Evolutionary conservation across 2,797 vertebrate species (phyloP).

Genomic region (Hoplostethus mediterraneus): DNA sequence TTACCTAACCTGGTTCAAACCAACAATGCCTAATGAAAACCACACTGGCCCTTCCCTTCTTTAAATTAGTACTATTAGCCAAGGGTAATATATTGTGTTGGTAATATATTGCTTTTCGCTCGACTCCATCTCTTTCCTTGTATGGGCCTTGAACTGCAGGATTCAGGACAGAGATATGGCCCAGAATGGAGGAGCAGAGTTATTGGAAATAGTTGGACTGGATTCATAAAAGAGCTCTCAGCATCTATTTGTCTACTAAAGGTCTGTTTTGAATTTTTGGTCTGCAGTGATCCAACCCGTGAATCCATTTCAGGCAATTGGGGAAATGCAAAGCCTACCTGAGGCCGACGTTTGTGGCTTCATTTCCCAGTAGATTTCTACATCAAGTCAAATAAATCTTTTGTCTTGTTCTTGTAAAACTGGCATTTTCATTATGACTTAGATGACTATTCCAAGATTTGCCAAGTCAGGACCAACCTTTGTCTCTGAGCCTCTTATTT

Average conservation of each 20-base stretch:
- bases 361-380: slow-evolving; percentile 1
- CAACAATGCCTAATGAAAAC: slow-evolving; percentile 64
- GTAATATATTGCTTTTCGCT: slow-evolving; percentile 62
- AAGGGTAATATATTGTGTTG: slow-evolving; percentile 39
- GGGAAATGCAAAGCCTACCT: slow-evolving; percentile 52
- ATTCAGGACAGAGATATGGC: slow-evolving; percentile 58
- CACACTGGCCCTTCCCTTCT: slow-evolving; percentile 51
- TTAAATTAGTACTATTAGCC: slow-evolving; percentile 41
- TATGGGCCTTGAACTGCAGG: slow-evolving; percentile 68
- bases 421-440: not conserved
- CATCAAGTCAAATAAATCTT: slow-evolving; percentile 6
- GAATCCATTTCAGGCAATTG: slow-evolving; percentile 48
- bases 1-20: slow-evolving; percentile 49
- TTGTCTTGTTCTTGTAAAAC: slow-evolving; percentile 20
- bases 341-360: slow-evolving; percentile 14
- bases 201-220: slow-evolving; percentile 72
- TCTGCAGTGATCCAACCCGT: slow-evolving; percentile 23
- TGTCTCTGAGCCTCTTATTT: slow-evolving; percentile 4
- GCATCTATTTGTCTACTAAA: slow-evolving; percentile 65
- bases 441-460: slow-evolving; percentile 21
- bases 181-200: slow-evolving; percentile 58
- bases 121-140: slow-evolving; percentile 57
- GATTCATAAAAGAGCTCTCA: slow-evolving; percentile 60
- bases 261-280: slow-evolving; percentile 70
- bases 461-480: not conserved